Base-by-base conservation (phyloP, 1,140 invertebrate species). In the Brachionus calyciflorus region DNA sequence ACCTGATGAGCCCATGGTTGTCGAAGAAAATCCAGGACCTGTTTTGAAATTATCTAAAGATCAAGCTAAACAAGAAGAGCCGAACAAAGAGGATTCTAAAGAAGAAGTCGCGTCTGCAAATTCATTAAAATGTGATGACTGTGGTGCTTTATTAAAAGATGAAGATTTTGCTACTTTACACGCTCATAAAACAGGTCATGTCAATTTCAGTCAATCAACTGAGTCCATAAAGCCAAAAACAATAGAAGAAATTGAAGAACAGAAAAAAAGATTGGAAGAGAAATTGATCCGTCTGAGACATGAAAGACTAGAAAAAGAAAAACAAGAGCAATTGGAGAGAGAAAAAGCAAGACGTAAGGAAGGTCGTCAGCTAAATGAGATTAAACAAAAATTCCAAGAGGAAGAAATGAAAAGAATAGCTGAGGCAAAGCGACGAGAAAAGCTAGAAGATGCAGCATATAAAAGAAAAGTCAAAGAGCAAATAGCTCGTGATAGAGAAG, bases 101-200 rank as follows among this genome's bases (percentile, higher is more conserved):
- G n/a, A 30, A 12, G 30, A 33, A 0, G 5, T 21, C 6, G n/a
- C 51, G 6, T 41, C 17, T 77, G 57, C 75, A 3, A 77, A 77
- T 51, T 77, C 75, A 3, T 65, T 77, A 12, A 75, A 75, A 57
- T 75, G 69, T 21, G 69, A 75, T 28, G 69, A 75, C 14, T 76
- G 73, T 63, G 73, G 73, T 28, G 17, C 28, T 30, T 37, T 76
- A 30, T 69, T 77, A n/a, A 51, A 73, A 44, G 68, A 73, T 33
- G 60, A 53, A 30, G 76, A 65, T 73, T 40, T 51, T 40, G 76
- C 76, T 28, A 57, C 57, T 37, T 21, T 49, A 10, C 57, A 77
- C 33, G 76, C 76, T 17, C 28, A 51, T 5, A 69, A 65, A 24
- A 68, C 76, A 2, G 55, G 46, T 46, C 76, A 77, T 48, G 40